phyloP scores from a whole-genome alignment of 1,140 invertebrate species.

The Pantala flavescens region DNA sequence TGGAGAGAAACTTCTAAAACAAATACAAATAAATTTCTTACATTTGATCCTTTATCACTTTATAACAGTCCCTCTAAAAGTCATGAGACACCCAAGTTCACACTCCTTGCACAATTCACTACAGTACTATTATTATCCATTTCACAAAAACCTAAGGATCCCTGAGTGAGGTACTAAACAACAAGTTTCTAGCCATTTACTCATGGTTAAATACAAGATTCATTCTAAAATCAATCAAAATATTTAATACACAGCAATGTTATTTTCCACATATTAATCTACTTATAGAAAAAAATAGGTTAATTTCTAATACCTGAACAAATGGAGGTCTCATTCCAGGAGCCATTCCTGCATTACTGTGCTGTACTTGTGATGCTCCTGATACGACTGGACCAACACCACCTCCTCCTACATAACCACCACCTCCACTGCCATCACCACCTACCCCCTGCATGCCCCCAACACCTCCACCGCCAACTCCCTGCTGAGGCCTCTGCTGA shows the following conservation, averaged over 20 bases:
- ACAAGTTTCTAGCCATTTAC: neutral
- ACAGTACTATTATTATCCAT: too few species aligned
- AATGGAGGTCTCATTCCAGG: neutral
- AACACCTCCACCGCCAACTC: neutral
- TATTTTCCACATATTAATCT: neutral
- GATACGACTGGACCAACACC: neutral
- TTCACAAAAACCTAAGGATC: too few species aligned
- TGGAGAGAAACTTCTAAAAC: too few species aligned
- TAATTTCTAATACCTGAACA: neutral
- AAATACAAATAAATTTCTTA: too few species aligned
- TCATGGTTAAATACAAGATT: neutral
- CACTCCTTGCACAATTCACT: too few species aligned
- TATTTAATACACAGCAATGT: neutral
- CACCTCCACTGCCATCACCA: neutral
- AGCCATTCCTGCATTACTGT: neutral
- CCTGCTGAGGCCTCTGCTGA: neutral
- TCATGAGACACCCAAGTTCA: too few species aligned
- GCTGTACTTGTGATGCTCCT: neutral
- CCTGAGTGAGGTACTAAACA: neutral
- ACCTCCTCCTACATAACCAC: neutral
- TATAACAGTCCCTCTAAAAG: too few species aligned
- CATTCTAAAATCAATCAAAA: neutral
- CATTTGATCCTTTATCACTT: too few species aligned
- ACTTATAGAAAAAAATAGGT: neutral
- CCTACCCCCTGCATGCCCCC: neutral